A percentile compares a stretch with the other conserved stretches of the same genome.
These are phyloP conservation scores for Cyclura pinguis DNA, from an alignment of 2,797 vertebrate species.

Conservation along the genomic window DNA sequence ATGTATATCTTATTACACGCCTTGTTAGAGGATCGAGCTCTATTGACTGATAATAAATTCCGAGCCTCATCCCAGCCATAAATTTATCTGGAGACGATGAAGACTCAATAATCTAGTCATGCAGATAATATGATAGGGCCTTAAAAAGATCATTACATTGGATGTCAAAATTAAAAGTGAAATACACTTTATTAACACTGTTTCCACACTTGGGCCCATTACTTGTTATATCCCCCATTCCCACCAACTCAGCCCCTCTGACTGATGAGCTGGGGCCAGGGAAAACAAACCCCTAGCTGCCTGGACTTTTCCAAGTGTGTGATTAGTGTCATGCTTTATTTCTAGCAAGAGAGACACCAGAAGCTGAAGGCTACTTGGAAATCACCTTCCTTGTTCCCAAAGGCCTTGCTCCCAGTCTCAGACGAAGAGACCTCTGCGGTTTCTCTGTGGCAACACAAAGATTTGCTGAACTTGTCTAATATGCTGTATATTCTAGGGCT, in stretches of 20 bases:
- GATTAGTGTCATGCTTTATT: too few relatives aligned
- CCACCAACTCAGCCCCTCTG: conserved; percentile 44
- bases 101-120: conserved; percentile 91
- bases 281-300: not conserved
- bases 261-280: conserved; percentile 49
- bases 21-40: conserved; percentile 89
- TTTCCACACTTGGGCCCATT: conserved; percentile 75
- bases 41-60: conserved; percentile 98
- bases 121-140: conserved; percentile 88
- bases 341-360: not conserved
- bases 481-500: not conserved
- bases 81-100: conserved; percentile 91
- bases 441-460: not conserved
- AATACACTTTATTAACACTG: conserved; percentile 86
- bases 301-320: not conserved
- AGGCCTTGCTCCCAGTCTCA: not conserved
- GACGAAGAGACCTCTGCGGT: not conserved
- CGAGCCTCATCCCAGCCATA: conserved; percentile 85
- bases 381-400: not conserved
- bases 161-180: conserved; percentile 90
- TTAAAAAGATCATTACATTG: conserved; percentile 90
- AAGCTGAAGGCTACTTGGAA: not conserved
- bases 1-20: conserved; percentile 99
- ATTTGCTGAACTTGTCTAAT: not conserved
- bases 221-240: conserved; percentile 69